Base-by-base conservation (phyloP, 2,888 invertebrate species). In the Beris morrisii region DNA sequence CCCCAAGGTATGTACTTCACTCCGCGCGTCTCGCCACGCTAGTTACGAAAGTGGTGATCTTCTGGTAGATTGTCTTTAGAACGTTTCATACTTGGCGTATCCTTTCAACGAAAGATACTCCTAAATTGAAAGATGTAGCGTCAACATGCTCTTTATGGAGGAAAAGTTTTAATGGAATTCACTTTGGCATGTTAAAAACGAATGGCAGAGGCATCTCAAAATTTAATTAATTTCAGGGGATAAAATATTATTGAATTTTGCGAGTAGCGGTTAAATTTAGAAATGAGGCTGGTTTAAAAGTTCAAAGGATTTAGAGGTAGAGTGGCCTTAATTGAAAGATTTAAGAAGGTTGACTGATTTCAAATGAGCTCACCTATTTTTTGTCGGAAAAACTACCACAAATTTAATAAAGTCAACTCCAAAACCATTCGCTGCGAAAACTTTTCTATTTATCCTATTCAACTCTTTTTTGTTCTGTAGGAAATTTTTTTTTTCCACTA, bases 101-200 rank as follows among this genome's bases (percentile, higher is more conserved):
- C 9, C 9, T 9, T 38, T 5, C 38, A 38, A 5, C 9, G 38
- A 38, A 7, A 38, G 38, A 9, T 38, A 38, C 38, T 38, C 9
- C 38, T 1, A 9, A 38, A 38, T 38, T 38, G 38, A 38, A 38
- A 38, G 38, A 38, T 38, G 38, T 38, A 7, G 38, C 38, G 38
- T 38, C 38, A 38, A 28, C 11, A 15, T 22, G 52, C 5, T 15
- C 28, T 15, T 15, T 52, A 28, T 11, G 11, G 11, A 4, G 55
- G 55, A 43, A 59, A 59, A 59, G 48, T 59, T 59, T 59, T 59
- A 59, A 59, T 59, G 58, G 58, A 59, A 59, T 48, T 31, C 48
- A 30, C 30, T 7, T 30, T 31, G n/a, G 48, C 48, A 59, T 46
- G 38, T 22, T 13, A n/a, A n/a, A 59, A 59, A 46, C 58, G 31